phyloP scores from a whole-genome alignment of 1,140 invertebrate genomes.

The Carposina sasakii region DNA sequence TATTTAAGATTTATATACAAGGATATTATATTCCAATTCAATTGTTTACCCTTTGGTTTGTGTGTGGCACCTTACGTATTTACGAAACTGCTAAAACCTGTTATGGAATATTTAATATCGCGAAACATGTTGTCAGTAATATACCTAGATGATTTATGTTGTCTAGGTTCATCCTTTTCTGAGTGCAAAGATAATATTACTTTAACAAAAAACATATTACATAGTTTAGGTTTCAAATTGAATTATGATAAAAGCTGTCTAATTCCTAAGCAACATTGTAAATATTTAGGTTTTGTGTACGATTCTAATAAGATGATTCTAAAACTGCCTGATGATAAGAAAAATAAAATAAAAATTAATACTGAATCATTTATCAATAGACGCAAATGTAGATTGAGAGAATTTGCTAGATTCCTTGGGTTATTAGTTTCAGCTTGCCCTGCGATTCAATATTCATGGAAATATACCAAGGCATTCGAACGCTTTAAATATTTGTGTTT shows the following conservation, averaged over 20 bases:
- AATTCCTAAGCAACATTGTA: neutral
- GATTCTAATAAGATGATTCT: conserved; percentile 3
- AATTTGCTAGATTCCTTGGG: conserved; percentile 26
- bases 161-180: neutral
- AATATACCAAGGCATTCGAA: conserved; percentile 28
- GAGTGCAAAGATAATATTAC: neutral
- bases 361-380: conserved; percentile 2
- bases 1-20: conserved; percentile 10
- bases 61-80: conserved; percentile 6
- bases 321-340: conserved; percentile 4
- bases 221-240: conserved; percentile 3
- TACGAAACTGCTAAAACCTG: conserved; percentile 9
- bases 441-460: conserved; percentile 21
- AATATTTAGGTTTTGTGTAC: conserved; percentile 2
- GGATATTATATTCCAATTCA: conserved; percentile 1
- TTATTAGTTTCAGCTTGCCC: conserved; percentile 25
- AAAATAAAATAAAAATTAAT: neutral
- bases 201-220: neutral
- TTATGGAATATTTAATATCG: neutral
- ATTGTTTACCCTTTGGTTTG: conserved; percentile 6
- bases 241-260: conserved; percentile 7
- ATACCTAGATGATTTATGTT: conserved; percentile 8
- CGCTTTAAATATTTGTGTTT: conserved; percentile 16
- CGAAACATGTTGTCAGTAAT: neutral
- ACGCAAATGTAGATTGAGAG: conserved; percentile 27